Base-by-base conservation (phyloP, 1,140 invertebrate genomes). In the Drosophila trapezifrons region DNA sequence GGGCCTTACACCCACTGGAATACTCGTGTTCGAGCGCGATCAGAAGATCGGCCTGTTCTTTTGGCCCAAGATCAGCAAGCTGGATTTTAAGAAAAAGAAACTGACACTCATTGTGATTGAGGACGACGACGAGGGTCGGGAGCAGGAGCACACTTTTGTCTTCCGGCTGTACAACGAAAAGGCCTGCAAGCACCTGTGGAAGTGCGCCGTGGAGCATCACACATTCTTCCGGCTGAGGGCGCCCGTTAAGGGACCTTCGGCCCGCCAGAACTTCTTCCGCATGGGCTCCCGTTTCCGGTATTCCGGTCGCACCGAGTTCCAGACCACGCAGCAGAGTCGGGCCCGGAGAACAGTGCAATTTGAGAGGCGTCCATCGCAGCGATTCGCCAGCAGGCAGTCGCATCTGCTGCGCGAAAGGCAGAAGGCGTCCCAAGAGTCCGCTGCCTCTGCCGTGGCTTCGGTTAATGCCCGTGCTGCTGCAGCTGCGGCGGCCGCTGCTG, bases 111-210 rank as follows among this genome's bases (percentile, higher is more conserved):
- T 98, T 55, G 98, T 99, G 8, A 97, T 98, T 18, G 98, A 99
- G 93, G 98, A 99, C 92, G 98, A 99, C 91, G 98, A 99, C 84
- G 97, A 98, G 91, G 97, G 97, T 0, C 93, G 95, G 43, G 97
- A 98, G 92, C 97, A 98, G 84, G 97, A 98, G 90, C 97, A 98
- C 87, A 98, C 97, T 1, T 98, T 98, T 92, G 96, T 97, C 1
- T 97, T 97, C 92, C 93, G 96, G 51, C 92, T 99, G 56, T 95
- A 96, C 42, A 99, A 98, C 92, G 98, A 99, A 92, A 99, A 99
- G 92, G 98, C 98, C 0, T 98, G 98, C 92, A 99, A 99, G 93
- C 98, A 99, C 93, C 93, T 99, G 66, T 99, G 99, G 99, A 99
- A 99, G 93, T 99, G 98, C 94, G 98, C 98, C 20, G 97, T 99